These are phyloP conservation scores for Silurus meridionalis DNA, from an alignment of 2,113 vertebrate genomes.

Conservation along the genomic window DNA sequence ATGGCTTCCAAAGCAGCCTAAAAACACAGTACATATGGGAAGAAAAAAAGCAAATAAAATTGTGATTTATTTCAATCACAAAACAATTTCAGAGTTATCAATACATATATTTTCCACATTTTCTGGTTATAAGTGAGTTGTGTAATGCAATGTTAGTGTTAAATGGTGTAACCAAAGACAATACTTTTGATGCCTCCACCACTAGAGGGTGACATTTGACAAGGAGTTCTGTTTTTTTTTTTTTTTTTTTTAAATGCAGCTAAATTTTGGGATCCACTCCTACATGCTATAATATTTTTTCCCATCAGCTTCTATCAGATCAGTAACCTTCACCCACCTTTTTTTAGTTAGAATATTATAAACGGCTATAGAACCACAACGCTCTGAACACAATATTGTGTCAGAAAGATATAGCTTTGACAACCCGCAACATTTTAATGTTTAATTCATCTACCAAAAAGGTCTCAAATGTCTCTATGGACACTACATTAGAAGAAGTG, in stretches of 20 bases:
- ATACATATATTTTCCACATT: neutral
- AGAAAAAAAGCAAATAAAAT: neutral
- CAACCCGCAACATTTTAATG: no score
- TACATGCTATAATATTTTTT: no score
- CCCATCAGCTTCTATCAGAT: no score
- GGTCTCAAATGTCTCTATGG: neutral
- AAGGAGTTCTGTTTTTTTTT: neutral
- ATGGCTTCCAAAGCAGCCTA: constrained; percentile 97
- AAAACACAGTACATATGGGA: neutral
- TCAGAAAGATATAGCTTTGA: neutral
- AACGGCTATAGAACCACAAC: neutral
- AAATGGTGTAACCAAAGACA: neutral
- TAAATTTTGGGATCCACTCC: no score
- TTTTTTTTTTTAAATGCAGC: no score
- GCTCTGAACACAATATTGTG: neutral
- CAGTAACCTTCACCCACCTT: neutral
- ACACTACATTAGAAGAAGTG: neutral
- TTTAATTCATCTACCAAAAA: no score
- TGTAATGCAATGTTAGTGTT: neutral
- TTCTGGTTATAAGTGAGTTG: neutral
- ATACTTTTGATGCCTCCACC: neutral
- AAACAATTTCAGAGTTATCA: neutral
- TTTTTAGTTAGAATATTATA: neutral
- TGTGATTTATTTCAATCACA: neutral
- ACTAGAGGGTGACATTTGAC: neutral